A percentile compares a stretch with the other conserved stretches of the same genome.
Evolutionary conservation across 1,140 invertebrate species (phyloP).

Genomic region (Gyrodactylus salaris): DNA sequence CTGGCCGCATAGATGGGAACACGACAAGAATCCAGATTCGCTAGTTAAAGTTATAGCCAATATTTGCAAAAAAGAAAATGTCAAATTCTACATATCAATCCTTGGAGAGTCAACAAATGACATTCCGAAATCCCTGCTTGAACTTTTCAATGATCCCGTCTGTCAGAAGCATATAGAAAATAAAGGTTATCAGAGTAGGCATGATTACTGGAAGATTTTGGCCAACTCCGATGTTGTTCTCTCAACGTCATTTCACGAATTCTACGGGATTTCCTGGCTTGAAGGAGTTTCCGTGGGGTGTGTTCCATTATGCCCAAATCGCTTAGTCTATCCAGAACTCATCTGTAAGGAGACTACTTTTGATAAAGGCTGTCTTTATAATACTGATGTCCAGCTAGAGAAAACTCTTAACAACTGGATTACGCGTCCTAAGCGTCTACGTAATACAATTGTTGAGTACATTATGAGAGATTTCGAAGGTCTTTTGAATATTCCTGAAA

Average conservation of each 20-base stretch:
- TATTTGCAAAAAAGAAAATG: conserved; percentile 23
- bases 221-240: conserved; percentile 28
- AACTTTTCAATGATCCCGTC: conserved; percentile 9
- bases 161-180: neutral
- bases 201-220: conserved; percentile 28
- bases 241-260: conserved; percentile 39
- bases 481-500: neutral
- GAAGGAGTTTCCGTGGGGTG: conserved; percentile 33
- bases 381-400: conserved; percentile 24
- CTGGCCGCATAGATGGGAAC: conserved; percentile 45
- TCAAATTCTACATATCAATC: conserved; percentile 29
- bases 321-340: conserved; percentile 37
- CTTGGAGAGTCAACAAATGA: conserved; percentile 22
- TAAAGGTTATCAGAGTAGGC: conserved; percentile 13
- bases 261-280: conserved; percentile 37
- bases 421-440: neutral
- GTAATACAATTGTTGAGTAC: neutral
- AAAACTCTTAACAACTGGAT: conserved; percentile 14
- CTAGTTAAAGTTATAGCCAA: conserved; percentile 28
- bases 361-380: conserved; percentile 26
- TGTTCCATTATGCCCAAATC: conserved; percentile 32
- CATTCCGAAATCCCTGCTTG: conserved; percentile 25
- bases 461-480: neutral
- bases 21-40: conserved; percentile 35
- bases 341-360: conserved; percentile 24